A percentile compares a stretch with the other conserved stretches of the same genome.
Evolutionary conservation across 2,797 vertebrate genomes (phyloP).

Genomic region (Aplochiton taeniatus): DNA sequence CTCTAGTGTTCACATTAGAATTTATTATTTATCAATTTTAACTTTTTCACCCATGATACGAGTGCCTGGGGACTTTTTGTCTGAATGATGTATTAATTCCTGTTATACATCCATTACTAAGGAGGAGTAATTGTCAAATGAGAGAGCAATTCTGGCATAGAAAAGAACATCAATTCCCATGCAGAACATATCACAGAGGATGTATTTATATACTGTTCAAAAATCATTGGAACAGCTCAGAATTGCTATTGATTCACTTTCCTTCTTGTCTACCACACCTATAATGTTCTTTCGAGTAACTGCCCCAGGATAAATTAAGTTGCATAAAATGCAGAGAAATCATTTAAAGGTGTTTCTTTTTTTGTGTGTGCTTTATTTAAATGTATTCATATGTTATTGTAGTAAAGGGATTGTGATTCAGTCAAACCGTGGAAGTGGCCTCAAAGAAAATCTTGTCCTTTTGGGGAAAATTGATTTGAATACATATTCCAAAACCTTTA

Average conservation of each 20-base stretch:
- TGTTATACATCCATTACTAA: conserved; percentile 19
- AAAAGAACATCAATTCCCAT: conserved; percentile 19
- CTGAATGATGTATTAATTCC: conserved; percentile 45
- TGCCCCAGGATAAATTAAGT: too few species aligned
- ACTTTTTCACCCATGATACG: conserved; percentile 25
- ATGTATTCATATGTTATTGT: too few species aligned
- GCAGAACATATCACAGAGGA: conserved; percentile 16
- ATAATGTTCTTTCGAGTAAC: too few species aligned
- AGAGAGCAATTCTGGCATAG: conserved; percentile 5
- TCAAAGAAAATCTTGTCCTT: conserved; percentile 34
- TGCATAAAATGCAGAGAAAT: too few species aligned
- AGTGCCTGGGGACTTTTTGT: conserved; percentile 32
- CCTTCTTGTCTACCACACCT: too few species aligned
- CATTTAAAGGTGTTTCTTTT: too few species aligned
- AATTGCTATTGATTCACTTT: conserved; percentile 5
- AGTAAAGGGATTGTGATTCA: too few species aligned
- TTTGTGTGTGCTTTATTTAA: too few species aligned
- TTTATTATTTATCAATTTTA: conserved; percentile 26
- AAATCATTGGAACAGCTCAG: neutral
- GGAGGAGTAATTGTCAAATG: conserved; percentile 28
- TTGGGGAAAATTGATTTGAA: conserved; percentile 47
- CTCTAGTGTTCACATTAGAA: conserved; percentile 20
- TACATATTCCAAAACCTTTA: conserved; percentile 63
- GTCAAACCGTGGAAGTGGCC: conserved; percentile 24
- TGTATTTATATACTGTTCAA: conserved; percentile 21